Conservation (phyloP, 1,140 invertebrate species). For the Gryon sp. region DNA sequence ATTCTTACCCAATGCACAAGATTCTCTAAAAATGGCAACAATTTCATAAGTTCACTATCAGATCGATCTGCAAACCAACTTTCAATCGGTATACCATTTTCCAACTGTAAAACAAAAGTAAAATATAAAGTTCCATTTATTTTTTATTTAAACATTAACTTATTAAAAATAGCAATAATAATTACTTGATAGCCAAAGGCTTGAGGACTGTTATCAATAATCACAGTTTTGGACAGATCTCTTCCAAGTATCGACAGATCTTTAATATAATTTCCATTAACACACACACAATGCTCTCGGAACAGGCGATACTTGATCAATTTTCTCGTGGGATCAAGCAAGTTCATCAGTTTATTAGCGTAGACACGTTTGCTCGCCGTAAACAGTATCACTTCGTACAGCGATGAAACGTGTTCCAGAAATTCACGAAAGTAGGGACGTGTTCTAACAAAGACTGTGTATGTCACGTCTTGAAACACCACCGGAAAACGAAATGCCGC, state of each 20-base stretch:
- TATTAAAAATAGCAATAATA: conserved; percentile 23
- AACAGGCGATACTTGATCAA: conserved; percentile 96
- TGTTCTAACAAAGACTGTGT: conserved; percentile 95
- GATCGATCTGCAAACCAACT: conserved; percentile 97
- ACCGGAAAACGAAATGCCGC: conserved; percentile 97
- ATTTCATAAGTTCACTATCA: conserved; percentile 94
- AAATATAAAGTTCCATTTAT: too few relatives aligned
- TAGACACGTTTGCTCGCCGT: conserved; percentile 98
- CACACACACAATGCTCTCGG: conserved; percentile 96
- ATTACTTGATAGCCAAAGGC: conserved; percentile 93
- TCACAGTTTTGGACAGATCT: conserved; percentile 94
- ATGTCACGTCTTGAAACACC: conserved; percentile 93
- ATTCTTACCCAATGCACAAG: conserved; percentile 86
- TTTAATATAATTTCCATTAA: conserved; percentile 98
- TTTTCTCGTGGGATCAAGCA: conserved; percentile 92
- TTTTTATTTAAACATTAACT: not conserved
- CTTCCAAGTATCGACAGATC: conserved; percentile 95
- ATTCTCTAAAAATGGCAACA: conserved; percentile 95
- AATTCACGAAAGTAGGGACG: conserved; percentile 95
- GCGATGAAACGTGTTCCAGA: conserved; percentile 91
- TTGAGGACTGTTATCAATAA: conserved; percentile 96
- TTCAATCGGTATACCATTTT: conserved; percentile 98
- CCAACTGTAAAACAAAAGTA: conserved; percentile 85
- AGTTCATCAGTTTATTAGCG: conserved; percentile 95
- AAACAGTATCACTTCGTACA: conserved; percentile 97